Percentiles rank a stretch among this genome's conserved stretches.
These are phyloP conservation scores for Chaetops frenatus DNA, from an alignment of 2,113 vertebrate species.

Conservation along the genomic window DNA sequence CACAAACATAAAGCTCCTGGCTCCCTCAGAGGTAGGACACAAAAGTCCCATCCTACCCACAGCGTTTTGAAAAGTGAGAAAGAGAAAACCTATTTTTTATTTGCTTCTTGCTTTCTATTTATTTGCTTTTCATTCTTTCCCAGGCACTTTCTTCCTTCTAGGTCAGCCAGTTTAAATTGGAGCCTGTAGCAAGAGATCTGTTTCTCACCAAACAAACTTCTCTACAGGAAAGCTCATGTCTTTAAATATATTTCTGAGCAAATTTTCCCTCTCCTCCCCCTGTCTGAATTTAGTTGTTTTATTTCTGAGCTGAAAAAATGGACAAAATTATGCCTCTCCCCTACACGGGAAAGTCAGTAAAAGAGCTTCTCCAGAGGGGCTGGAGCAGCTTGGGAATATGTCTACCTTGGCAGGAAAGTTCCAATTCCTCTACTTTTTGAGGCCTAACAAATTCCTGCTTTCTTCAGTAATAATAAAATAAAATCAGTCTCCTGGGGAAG, in stretches of 20 bases:
- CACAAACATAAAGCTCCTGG: not conserved
- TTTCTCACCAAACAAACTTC: constrained; percentile 51
- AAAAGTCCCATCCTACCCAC: not conserved
- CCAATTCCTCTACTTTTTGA: constrained; percentile 30
- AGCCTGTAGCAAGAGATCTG: constrained; percentile 9
- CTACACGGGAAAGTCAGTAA: constrained; percentile 28
- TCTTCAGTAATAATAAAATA: constrained; percentile 32
- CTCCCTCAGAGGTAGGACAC: not conserved
- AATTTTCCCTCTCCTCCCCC: not conserved
- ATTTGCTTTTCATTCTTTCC: constrained; percentile 46
- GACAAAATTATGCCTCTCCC: not conserved
- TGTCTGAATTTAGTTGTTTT: constrained; percentile 1
- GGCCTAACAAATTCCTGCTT: constrained; percentile 33
- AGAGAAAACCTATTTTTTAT: constrained; percentile 9
- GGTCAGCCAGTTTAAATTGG: constrained; percentile 42
- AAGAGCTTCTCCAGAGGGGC: constrained; percentile 37
- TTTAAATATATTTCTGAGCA: constrained; percentile 28
- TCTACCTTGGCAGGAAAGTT: constrained; percentile 56
- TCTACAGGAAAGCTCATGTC: constrained; percentile 2
- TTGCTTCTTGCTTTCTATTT: constrained; percentile 20
- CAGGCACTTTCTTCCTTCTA: constrained; percentile 30
- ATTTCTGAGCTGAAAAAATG: constrained; percentile 32
- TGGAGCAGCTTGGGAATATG: constrained; percentile 18
- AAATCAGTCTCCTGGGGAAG: constrained; percentile 29
- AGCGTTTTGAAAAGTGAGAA: constrained; percentile 1